Conservation (phyloP, 2,113 vertebrate species). For the Talpa occidentalis region DNA sequence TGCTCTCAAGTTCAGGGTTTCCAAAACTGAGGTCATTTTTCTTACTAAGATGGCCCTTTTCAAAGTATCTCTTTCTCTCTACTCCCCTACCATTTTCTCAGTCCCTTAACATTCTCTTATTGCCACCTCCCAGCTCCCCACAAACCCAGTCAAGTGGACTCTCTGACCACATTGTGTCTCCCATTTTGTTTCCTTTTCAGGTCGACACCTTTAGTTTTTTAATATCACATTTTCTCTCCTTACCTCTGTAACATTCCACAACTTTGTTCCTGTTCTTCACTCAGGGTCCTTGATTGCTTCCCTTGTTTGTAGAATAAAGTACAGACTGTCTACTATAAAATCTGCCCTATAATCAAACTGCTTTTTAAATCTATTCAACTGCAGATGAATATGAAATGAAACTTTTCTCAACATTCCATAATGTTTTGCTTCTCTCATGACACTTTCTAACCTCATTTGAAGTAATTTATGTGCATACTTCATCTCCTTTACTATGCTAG, state of each 20-base stretch:
- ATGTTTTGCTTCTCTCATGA: slow-evolving; percentile 25
- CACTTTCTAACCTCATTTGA: slow-evolving; percentile 29
- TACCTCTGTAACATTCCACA: background rate
- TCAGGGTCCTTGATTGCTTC: background rate
- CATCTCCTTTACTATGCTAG: slow-evolving; percentile 13
- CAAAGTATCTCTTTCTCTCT: background rate
- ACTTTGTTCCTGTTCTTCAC: background rate
- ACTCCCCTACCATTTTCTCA: background rate
- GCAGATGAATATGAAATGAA: background rate
- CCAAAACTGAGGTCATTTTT: slow-evolving; percentile 76
- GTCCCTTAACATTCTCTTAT: background rate
- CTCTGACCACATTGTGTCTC: background rate
- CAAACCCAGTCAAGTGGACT: background rate
- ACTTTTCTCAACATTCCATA: background rate
- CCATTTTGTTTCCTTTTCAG: background rate
- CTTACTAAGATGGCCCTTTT: slow-evolving; percentile 50
- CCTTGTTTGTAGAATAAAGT: background rate
- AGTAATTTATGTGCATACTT: background rate
- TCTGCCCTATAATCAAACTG: background rate
- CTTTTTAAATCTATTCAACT: background rate
- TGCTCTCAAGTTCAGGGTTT: slow-evolving; percentile 61
- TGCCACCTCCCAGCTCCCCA: background rate
- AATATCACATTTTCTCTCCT: background rate
- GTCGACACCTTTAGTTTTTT: background rate
- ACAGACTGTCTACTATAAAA: background rate